Base-by-base conservation (phyloP, 2,888 invertebrate species). In the Latrodectus elegans region DNA sequence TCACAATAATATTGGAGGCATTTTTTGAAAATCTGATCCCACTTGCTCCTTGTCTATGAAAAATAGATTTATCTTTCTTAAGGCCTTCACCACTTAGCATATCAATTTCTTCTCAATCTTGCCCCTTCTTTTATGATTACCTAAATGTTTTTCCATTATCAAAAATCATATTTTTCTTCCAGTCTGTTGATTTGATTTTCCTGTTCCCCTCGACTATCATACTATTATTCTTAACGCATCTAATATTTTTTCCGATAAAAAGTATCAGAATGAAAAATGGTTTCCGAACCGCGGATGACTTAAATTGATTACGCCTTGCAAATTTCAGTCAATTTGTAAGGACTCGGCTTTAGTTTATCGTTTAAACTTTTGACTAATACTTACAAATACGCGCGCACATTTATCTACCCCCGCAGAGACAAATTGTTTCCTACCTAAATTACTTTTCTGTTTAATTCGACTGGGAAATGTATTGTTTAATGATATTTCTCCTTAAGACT, bases 181-280 rank as follows among this genome's bases (percentile, higher is more conserved):
- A 60, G 6, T 60, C 60, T 60, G 60, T 15, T 60, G n/a, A 15
- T 60, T 11, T 6, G 12, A 60, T n/a, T 60, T 55, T 60, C 6
- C 60, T 60, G 12, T 60, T 38, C 38, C 38, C 38, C 38, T 70
- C 49, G 26, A 15, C 38, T 70, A n/a, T 51, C 26, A 14, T 26
- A 38, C 49, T 70, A 52, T 73, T 52, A 73, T 73, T 73, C 49
- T 14, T n/a, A 14, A 52, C 51, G 51, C 52, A 51, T 73, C n/a
- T 73, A 73, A 73, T 73, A 73, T 53, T n/a, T 73, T 73, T 52
- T 53, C 73, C 73, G n/a, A 73, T 73, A 73, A 73, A 73, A 52
- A 12, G 51, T 52, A 14, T 73, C 49, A 53, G n/a, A 52, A 73
- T 73, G 73, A 73, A 52, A 73, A 73, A 73, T 73, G 73, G 22